These are phyloP conservation scores for Tetrax tetrax DNA, from an alignment of 2,113 vertebrate genomes.

Conservation along the genomic window DNA sequence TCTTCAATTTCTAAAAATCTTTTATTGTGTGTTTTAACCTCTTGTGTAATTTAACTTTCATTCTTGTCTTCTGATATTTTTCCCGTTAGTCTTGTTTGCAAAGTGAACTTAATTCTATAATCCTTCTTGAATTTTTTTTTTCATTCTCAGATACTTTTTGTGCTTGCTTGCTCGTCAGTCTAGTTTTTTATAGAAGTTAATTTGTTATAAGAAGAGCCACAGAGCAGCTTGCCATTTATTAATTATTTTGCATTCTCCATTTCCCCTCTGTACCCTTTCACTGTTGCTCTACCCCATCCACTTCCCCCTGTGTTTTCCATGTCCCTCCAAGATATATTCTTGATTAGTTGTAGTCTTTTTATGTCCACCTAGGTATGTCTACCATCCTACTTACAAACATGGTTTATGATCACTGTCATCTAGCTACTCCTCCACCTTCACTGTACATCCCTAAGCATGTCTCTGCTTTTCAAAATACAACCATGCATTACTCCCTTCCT, in stretches of 20 bases:
- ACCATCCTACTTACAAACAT: neutral
- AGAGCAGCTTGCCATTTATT: neutral
- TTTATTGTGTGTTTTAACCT: constrained; percentile 1
- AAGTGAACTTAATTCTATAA: constrained; percentile 29
- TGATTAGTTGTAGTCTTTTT: neutral
- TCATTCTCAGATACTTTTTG: constrained; percentile 3
- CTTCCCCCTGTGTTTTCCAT: neutral
- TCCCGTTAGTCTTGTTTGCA: neutral
- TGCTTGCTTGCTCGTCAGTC: constrained; percentile 10
- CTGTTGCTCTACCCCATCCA: neutral
- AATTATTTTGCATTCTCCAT: neutral
- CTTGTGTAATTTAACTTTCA: neutral
- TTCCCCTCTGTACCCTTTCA: neutral
- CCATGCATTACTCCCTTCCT: neutral
- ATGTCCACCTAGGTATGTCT: neutral
- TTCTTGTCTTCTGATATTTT: neutral
- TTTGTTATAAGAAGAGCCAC: neutral
- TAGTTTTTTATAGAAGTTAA: neutral
- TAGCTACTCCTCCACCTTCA: neutral
- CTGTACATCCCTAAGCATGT: neutral
- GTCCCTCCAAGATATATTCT: neutral
- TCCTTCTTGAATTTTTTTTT: neutral
- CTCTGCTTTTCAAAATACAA: neutral
- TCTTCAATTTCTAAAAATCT: constrained; percentile 18
- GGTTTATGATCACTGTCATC: neutral